phyloP scores from a whole-genome alignment of 2,797 vertebrate species.

The Alcedo quadribrachys region DNA sequence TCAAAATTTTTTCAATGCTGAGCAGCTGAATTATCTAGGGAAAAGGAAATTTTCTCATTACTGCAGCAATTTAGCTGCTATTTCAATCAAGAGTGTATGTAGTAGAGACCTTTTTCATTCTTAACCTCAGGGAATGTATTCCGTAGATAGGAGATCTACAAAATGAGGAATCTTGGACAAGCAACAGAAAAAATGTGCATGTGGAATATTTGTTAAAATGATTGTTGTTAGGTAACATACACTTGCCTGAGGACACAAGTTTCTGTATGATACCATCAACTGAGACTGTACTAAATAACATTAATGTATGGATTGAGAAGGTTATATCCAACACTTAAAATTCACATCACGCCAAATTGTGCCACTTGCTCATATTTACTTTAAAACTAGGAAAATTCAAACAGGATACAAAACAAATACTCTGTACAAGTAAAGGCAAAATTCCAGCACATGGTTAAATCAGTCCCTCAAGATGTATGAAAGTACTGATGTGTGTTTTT shows the following conservation, averaged over 20 bases:
- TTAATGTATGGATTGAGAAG: neutral
- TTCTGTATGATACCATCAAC: neutral
- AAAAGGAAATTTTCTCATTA: constrained; percentile 64
- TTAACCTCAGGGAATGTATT: constrained; percentile 55
- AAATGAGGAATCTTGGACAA: constrained; percentile 29
- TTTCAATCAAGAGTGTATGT: constrained; percentile 61
- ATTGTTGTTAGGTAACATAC: neutral
- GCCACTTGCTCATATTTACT: neutral
- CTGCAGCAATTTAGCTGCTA: constrained; percentile 64
- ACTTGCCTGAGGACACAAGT: neutral
- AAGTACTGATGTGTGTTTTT: neutral
- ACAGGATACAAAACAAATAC: neutral
- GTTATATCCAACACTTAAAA: neutral
- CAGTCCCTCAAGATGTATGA: neutral
- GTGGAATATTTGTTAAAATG: neutral
- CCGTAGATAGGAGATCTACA: constrained; percentile 35
- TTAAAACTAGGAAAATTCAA: neutral
- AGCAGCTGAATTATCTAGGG: constrained; percentile 36
- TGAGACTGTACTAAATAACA: neutral
- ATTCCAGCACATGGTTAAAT: neutral
- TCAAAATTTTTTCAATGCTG: constrained; percentile 4
- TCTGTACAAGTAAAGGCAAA: neutral
- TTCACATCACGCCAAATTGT: neutral
- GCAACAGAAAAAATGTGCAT: neutral
- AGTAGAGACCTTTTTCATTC: constrained; percentile 58